These are phyloP conservation scores for Scolopax bukidnonensis DNA, from an alignment of 2,797 vertebrate genomes.

Conservation along the genomic window DNA sequence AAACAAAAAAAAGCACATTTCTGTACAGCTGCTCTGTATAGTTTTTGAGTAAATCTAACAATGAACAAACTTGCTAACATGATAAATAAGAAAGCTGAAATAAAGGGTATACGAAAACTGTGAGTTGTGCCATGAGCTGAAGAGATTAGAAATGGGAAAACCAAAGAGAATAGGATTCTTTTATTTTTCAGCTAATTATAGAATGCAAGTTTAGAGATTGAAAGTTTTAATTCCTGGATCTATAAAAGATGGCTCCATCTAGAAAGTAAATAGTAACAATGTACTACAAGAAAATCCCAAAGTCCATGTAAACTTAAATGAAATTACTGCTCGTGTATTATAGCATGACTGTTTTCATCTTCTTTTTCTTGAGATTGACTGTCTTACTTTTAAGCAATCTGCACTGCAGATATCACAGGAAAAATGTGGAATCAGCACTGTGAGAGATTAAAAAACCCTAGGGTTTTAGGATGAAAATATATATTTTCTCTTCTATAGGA, in stretches of 20 bases:
- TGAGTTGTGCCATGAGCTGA: background rate
- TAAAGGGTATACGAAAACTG: background rate
- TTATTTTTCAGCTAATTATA: background rate
- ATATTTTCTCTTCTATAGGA: background rate
- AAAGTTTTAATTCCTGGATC: background rate
- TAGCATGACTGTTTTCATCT: background rate
- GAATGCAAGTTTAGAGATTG: background rate
- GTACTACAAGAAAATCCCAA: accelerated
- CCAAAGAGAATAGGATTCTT: background rate
- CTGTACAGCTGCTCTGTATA: background rate
- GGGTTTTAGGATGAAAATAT: background rate
- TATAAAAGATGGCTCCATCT: background rate
- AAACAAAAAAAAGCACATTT: background rate
- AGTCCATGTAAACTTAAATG: background rate
- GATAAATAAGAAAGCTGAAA: background rate
- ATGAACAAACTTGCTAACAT: background rate
- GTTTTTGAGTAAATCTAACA: background rate
- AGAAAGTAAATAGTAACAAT: background rate
- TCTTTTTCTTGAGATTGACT: background rate
- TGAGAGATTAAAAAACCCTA: background rate
- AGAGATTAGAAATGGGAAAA: background rate
- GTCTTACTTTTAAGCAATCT: background rate
- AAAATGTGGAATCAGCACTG: background rate
- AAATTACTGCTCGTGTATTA: background rate
- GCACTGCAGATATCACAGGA: background rate